Conservation (phyloP, 2,888 invertebrate genomes). For the Scaptomyza cyrtandrae region DNA sequence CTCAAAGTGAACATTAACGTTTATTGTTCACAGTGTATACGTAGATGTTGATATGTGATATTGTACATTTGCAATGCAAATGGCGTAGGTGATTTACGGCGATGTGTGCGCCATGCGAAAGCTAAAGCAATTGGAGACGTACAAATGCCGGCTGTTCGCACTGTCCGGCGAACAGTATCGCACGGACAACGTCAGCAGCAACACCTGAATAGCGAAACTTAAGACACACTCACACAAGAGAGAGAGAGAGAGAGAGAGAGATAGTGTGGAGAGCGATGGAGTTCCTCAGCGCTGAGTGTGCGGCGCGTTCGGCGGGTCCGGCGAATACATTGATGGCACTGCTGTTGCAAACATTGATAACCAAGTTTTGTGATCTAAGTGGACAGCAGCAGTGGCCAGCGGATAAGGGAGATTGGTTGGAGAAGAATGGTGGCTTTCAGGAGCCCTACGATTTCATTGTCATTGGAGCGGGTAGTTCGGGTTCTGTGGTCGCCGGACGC, state of each 20-base stretch:
- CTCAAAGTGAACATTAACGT: not conserved
- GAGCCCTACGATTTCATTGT: constrained; percentile 86
- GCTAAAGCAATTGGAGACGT: constrained; percentile 35
- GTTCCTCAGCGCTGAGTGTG: constrained; percentile 80
- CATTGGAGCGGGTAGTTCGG: constrained; percentile 87
- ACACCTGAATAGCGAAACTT: not conserved
- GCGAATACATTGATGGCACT: constrained; percentile 86
- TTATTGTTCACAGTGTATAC: not conserved
- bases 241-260: not conserved
- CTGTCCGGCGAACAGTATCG: constrained; percentile 55
- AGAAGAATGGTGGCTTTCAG: constrained; percentile 47
- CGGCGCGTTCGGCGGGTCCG: constrained; percentile 82
- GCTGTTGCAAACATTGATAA: constrained; percentile 86
- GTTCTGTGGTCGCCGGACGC: constrained; percentile 87
- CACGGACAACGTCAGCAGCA: constrained; percentile 32
- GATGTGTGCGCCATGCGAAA: constrained; percentile 65
- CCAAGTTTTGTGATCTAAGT: constrained; percentile 87
- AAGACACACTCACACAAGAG: not conserved
- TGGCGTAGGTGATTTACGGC: constrained; percentile 62
- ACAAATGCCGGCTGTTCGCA: constrained; percentile 62
- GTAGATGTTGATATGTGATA: constrained; percentile 18
- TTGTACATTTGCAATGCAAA: constrained; percentile 66
- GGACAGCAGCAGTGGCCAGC: constrained; percentile 86
- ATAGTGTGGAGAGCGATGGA: constrained; percentile 71
- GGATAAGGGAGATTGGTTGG: constrained; percentile 83